phyloP scores from a whole-genome alignment of 1,140 invertebrate genomes.

The Anastrepha ludens region DNA sequence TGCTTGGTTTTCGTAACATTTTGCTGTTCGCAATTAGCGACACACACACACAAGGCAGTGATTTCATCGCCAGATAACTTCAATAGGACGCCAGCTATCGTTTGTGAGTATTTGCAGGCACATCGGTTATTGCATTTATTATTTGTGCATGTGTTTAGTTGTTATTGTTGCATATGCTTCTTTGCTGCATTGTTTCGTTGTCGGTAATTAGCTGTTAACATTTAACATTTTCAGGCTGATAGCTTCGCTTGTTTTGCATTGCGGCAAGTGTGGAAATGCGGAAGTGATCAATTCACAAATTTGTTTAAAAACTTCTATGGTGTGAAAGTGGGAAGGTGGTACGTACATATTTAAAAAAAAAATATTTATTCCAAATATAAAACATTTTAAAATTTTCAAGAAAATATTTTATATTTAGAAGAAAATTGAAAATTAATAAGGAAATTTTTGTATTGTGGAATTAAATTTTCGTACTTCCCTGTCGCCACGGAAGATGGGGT shows the following conservation, averaged over 20 bases:
- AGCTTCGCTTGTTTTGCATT: not conserved
- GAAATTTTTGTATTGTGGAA: too few relatives aligned
- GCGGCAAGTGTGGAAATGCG: not conserved
- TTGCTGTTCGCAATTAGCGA: not conserved
- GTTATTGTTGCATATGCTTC: not conserved
- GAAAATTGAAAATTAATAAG: too few relatives aligned
- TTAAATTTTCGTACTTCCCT: too few relatives aligned
- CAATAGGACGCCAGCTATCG: too few relatives aligned
- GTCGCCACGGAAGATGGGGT: too few relatives aligned
- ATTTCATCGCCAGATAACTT: not conserved
- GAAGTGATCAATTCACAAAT: not conserved
- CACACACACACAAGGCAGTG: constrained; percentile 1
- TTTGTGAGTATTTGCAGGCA: not conserved
- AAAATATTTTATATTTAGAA: too few relatives aligned
- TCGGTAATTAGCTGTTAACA: constrained; percentile 28
- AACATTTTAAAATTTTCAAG: too few relatives aligned
- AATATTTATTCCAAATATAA: too few relatives aligned
- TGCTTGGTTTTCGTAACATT: not conserved
- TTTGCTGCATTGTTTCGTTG: constrained; percentile 1
- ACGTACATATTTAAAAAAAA: too few relatives aligned
- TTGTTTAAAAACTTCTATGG: not conserved
- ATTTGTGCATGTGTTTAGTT: not conserved
- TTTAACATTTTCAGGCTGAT: not conserved
- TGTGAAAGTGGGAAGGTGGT: not conserved
- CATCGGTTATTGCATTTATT: not conserved